Evolutionary conservation across 2,888 invertebrate species (phyloP), one percentile per base, ranked within the genome.

Genomic region (Stenodema calcarata): DNA sequence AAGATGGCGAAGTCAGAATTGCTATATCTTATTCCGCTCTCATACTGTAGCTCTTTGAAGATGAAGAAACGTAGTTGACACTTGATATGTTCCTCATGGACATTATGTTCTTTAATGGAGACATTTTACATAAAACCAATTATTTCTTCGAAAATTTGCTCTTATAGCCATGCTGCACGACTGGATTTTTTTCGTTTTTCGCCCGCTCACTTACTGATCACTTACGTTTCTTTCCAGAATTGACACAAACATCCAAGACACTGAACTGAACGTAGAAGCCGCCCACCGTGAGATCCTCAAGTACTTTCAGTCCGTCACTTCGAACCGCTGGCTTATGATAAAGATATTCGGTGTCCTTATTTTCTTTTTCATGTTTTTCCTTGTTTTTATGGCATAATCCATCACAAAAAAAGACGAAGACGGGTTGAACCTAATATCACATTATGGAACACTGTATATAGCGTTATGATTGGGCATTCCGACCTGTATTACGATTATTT

Each of bases 331-430:
- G 95, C 93, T 99, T 44, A 99, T 99, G 98, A 96, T 99, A 90
- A 99, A 99, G 93, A 95, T 99, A 89, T 99, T 99, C 92, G 99
- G 96, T 84, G 97, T 99, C 88, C 93, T 99, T 86, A 98, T 99
- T 93, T 96, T 99, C 91, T 99, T 99, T 94, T 99, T 99, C 91
- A 96, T 99, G 92, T 97, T 99, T 91, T 99, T 99, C 93, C 96
- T 99, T 91, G 95, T 99, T 89, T 98, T 99, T 92, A 93, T 99
- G 93, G 97, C 98, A 90, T 96, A 95, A 93, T 79, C 23, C 7
- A 30, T 9, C 1, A 28, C 18, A 47, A n/a, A 0, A 23, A 70
- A n/a, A n/a, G n/a, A 27, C 70, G 28, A 35, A 28, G 27, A 23
- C 70, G 16, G 70, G 35, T n/a, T 27, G n/a, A 50, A 50, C 0